Conservation (phyloP, 2,797 vertebrate genomes). For the Clamator glandarius region DNA sequence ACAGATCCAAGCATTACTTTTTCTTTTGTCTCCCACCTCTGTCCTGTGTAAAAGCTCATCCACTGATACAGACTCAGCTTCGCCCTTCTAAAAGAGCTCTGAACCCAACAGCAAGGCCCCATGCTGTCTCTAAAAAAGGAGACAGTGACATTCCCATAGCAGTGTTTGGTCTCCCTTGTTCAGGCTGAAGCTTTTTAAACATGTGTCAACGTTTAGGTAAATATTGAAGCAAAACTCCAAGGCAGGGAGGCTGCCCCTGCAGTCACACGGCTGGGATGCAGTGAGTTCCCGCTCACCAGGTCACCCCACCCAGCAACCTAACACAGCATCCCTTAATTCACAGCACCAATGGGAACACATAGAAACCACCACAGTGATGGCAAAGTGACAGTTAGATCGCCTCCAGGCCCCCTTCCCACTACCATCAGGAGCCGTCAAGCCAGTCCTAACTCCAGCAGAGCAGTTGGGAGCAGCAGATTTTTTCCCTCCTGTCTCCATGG, state of each 20-base stretch:
- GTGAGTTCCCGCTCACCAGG: not conserved
- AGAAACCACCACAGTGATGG: not conserved
- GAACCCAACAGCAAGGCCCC: not conserved
- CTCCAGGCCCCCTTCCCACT: conserved; percentile 34
- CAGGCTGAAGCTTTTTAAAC: conserved; percentile 33
- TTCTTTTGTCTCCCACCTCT: not conserved
- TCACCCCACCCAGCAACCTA: not conserved
- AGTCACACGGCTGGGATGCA: not conserved
- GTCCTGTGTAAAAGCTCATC: not conserved
- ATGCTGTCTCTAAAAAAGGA: not conserved
- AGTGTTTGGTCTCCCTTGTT: not conserved
- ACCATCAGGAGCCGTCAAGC: conserved; percentile 49
- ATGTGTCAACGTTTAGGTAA: conserved; percentile 25
- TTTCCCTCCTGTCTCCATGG: conserved; percentile 44
- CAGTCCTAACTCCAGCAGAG: conserved; percentile 37
- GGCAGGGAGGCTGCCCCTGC: not conserved
- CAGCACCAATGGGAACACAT: not conserved
- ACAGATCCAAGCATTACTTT: not conserved
- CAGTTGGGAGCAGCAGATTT: not conserved
- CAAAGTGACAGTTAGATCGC: conserved; percentile 15
- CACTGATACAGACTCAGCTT: not conserved
- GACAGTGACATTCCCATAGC: not conserved
- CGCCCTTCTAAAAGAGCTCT: not conserved
- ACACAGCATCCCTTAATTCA: not conserved
- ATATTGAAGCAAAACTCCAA: conserved; percentile 30